Percentiles rank a stretch among this genome's conserved stretches.
Conservation (phyloP, 1,140 invertebrate genomes). For the Drosophila obscura region DNA sequence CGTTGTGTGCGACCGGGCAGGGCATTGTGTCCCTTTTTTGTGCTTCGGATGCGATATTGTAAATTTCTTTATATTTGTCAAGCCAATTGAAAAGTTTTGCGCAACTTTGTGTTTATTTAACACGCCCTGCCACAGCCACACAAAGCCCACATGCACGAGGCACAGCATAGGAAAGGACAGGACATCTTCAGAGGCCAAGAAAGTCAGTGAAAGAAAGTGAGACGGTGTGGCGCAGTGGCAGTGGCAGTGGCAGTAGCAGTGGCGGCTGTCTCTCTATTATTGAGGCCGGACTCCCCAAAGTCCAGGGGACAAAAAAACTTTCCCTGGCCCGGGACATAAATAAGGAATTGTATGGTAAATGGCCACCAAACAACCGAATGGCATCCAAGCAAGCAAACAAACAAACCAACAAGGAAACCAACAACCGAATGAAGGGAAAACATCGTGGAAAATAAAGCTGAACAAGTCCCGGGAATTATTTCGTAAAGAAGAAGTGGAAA, state of each 20-base stretch:
- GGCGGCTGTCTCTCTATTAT: constrained; percentile 32
- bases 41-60: constrained; percentile 43
- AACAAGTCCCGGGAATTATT: constrained; percentile 69
- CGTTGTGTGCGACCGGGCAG: background rate
- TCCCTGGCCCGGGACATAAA: constrained; percentile 55
- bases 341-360: constrained; percentile 76
- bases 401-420: background rate
- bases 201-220: constrained; percentile 41
- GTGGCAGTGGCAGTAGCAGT: background rate
- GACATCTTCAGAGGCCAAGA: constrained; percentile 27
- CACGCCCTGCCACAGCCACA: constrained; percentile 39
- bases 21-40: constrained; percentile 34
- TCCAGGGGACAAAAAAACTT: constrained; percentile 45
- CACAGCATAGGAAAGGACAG: too few relatives aligned
- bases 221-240: background rate
- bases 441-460: constrained; percentile 50
- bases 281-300: constrained; percentile 36
- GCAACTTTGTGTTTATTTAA: constrained; percentile 77
- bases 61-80: constrained; percentile 78
- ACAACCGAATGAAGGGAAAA: constrained; percentile 11
- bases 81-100: constrained; percentile 75
- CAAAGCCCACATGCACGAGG: background rate
- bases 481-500: constrained; percentile 57
- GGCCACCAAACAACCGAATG: constrained; percentile 49
- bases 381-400: constrained; percentile 17